phyloP scores from a whole-genome alignment of 2,113 vertebrate species.

The Vimba vimba region DNA sequence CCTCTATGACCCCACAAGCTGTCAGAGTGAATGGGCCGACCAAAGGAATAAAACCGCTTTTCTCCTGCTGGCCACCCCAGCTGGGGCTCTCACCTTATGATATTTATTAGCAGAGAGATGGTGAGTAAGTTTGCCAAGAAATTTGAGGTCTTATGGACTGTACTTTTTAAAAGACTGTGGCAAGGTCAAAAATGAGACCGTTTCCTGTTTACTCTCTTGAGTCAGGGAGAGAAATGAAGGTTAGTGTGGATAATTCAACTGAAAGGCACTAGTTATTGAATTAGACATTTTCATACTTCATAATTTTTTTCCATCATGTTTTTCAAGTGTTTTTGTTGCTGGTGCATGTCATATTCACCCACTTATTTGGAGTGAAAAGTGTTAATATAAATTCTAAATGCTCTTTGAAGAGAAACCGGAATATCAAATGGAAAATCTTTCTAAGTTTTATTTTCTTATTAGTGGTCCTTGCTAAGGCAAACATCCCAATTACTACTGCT shows the following conservation, averaged over 20 bases:
- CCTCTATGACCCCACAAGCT: slow-evolving; percentile 29
- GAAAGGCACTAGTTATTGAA: slow-evolving; percentile 21
- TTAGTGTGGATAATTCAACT: slow-evolving; percentile 27
- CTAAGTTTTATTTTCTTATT: not conserved
- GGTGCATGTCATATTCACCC: not conserved
- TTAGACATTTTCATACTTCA: slow-evolving; percentile 19
- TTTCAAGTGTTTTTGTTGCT: slow-evolving; percentile 1
- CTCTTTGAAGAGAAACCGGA: not conserved
- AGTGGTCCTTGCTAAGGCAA: not conserved
- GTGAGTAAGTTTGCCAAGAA: slow-evolving; percentile 41
- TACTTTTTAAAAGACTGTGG: slow-evolving; percentile 37
- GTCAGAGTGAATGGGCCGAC: slow-evolving; percentile 27
- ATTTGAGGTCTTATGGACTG: slow-evolving; percentile 38
- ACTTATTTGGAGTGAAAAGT: not conserved
- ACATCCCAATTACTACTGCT: not conserved
- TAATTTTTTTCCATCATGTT: slow-evolving; percentile 39
- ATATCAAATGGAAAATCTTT: not conserved
- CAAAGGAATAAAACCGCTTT: slow-evolving; percentile 52
- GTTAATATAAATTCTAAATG: not conserved
- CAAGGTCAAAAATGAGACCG: slow-evolving; percentile 32
- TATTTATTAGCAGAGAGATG: slow-evolving; percentile 43
- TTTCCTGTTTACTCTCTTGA: slow-evolving; percentile 49
- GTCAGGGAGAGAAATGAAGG: slow-evolving; percentile 30
- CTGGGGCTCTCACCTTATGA: slow-evolving; percentile 27
- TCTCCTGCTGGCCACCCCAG: slow-evolving; percentile 42